A percentile compares a stretch with the other conserved stretches of the same genome.
Conservation (phyloP, 2,113 vertebrate species). For the Phrynocephalus versicolor region DNA sequence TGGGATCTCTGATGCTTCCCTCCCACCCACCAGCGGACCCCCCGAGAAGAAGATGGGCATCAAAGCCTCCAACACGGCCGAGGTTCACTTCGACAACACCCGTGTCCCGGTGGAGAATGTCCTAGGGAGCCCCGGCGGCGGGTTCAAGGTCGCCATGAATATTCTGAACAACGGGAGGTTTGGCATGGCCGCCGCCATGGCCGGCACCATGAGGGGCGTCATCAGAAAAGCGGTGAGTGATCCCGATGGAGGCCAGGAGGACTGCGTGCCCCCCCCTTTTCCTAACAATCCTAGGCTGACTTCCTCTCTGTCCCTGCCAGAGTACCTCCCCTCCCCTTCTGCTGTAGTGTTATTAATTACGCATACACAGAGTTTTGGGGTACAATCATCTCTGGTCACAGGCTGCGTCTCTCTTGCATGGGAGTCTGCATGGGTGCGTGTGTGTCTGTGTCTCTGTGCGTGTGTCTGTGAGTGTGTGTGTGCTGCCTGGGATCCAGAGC, state of each 20-base stretch:
- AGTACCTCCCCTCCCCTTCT: too few species aligned
- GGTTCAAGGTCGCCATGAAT: slow-evolving; percentile 93
- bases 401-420: too few species aligned
- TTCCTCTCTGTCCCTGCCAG: not conserved
- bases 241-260: rapidly evolving
- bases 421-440: too few species aligned
- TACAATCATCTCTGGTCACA: too few species aligned
- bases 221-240: slow-evolving; percentile 85
- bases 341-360: too few species aligned
- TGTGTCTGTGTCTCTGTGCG: too few species aligned
- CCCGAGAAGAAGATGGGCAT: slow-evolving; percentile 94
- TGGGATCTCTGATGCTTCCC: not conserved
- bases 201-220: slow-evolving; percentile 86
- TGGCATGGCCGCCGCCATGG: slow-evolving; percentile 88
- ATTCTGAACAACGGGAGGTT: slow-evolving; percentile 92
- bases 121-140: slow-evolving; percentile 81
- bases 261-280: too few species aligned
- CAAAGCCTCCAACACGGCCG: slow-evolving; percentile 89
- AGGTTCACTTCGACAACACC: slow-evolving; percentile 87
- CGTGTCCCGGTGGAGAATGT: slow-evolving; percentile 82
- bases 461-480: too few species aligned
- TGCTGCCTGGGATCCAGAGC: too few species aligned
- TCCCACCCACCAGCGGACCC: slow-evolving; percentile 75
- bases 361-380: too few species aligned
- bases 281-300: too few species aligned